These are phyloP conservation scores for Anoplophora glabripennis DNA, from an alignment of 1,140 invertebrate genomes.

Conservation along the genomic window DNA sequence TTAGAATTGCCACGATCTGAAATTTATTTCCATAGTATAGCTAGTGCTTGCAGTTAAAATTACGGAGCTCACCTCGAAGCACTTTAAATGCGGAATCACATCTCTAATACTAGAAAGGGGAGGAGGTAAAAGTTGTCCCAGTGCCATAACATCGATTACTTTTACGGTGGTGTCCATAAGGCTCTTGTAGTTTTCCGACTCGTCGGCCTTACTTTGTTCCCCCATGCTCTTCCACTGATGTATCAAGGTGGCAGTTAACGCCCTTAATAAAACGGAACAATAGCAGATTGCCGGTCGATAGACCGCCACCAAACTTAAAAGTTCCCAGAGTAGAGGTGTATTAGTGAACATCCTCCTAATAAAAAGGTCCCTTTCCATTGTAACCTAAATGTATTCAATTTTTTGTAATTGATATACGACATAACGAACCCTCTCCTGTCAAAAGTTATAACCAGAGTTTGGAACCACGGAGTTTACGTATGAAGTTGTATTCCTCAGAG, in stretches of 20 bases:
- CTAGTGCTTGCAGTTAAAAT: not conserved
- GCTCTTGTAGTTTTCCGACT: conserved; percentile 38
- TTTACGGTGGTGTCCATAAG: conserved; percentile 55
- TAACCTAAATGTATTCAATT: conserved; percentile 59
- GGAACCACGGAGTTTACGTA: no score
- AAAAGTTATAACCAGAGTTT: no score
- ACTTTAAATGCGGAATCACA: conserved; percentile 73
- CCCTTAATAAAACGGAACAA: conserved; percentile 83
- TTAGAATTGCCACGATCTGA: conserved; percentile 68
- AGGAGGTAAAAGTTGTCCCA: conserved; percentile 83
- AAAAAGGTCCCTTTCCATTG: conserved; percentile 86
- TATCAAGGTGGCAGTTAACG: conserved; percentile 79
- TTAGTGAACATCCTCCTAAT: conserved; percentile 80
- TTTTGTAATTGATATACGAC: not conserved
- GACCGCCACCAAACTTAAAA: conserved; percentile 73
- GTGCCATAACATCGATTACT: conserved; percentile 77
- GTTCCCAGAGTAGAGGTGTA: conserved; percentile 77
- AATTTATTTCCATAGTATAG: conserved; percentile 27
- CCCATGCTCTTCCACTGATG: conserved; percentile 66
- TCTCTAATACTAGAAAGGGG: conserved; percentile 79
- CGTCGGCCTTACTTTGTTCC: conserved; percentile 37
- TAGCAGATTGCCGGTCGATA: conserved; percentile 83
- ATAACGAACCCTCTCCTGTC: no score
- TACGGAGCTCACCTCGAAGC: conserved; percentile 72
- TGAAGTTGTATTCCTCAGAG: no score